These are phyloP conservation scores for Parnassius mnemosyne DNA, from an alignment of 2,888 invertebrate species.

Conservation along the genomic window DNA sequence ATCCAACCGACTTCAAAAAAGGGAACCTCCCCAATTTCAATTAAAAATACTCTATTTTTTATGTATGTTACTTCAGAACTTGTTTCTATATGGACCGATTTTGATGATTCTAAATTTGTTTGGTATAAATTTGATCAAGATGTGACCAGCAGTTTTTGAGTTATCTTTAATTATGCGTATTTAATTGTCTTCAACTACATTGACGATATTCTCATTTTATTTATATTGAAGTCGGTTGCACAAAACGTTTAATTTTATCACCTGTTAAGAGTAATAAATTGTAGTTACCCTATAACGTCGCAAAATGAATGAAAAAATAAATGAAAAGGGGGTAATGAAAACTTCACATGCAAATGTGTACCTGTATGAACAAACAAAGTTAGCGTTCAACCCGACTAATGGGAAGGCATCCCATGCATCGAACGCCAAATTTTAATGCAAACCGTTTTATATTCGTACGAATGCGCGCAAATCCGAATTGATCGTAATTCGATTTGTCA, in stretches of 20 bases:
- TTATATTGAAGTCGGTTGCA: too few relatives aligned
- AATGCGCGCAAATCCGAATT: slow-evolving; percentile 80
- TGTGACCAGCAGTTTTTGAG: too few relatives aligned
- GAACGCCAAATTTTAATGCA: slow-evolving; percentile 78
- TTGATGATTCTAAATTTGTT: too few relatives aligned
- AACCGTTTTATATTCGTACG: slow-evolving; percentile 80
- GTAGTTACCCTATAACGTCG: slow-evolving; percentile 35
- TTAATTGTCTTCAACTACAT: too few relatives aligned
- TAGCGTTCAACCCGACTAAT: slow-evolving; percentile 68
- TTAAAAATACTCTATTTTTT: too few relatives aligned
- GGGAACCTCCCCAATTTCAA: too few relatives aligned
- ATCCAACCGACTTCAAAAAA: too few relatives aligned
- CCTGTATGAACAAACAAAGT: slow-evolving; percentile 62
- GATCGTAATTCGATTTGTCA: slow-evolving; percentile 80
- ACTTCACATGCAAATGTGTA: slow-evolving; percentile 45
- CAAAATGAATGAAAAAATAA: slow-evolving; percentile 53
- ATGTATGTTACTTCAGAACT: too few relatives aligned
- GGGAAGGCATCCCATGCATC: slow-evolving; percentile 77
- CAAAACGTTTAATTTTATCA: background rate
- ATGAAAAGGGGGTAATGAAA: slow-evolving; percentile 56
- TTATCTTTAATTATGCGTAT: too few relatives aligned
- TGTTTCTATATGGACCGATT: too few relatives aligned
- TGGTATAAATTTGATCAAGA: too few relatives aligned
- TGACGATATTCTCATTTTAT: too few relatives aligned
- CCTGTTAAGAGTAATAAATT: background rate